Conservation (phyloP, 2,113 vertebrate genomes). For the Anguilla japonica region DNA sequence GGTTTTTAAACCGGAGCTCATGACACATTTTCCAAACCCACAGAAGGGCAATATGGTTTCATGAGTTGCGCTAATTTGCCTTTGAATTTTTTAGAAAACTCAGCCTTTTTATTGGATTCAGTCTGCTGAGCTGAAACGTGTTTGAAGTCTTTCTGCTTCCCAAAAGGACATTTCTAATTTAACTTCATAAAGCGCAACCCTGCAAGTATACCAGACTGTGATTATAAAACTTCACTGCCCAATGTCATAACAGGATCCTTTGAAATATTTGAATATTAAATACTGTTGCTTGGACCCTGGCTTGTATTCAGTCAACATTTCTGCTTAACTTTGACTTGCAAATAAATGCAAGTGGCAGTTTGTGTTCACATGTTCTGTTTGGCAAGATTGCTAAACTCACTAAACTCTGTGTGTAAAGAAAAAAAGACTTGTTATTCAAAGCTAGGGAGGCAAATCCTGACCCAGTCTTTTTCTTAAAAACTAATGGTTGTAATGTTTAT, state of each 20-base stretch:
- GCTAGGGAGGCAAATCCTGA: no score
- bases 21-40: constrained; percentile 39
- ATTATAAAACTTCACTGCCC: background rate
- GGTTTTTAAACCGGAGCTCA: constrained; percentile 10
- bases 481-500: background rate
- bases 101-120: constrained; percentile 24
- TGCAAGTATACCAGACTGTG: background rate
- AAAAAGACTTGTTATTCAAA: no score
- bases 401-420: no score
- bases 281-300: no score
- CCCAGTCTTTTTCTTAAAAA: background rate
- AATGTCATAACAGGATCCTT: background rate
- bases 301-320: no score
- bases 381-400: no score
- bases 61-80: constrained; percentile 31
- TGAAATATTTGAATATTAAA: no score
- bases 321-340: no score
- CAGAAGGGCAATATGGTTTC: constrained; percentile 33
- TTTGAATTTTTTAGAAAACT: constrained; percentile 12
- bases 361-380: no score
- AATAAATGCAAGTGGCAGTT: no score
- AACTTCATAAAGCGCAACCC: background rate
- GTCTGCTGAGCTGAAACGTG: constrained; percentile 14
- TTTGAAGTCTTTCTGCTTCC: background rate
- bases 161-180: background rate